Evolutionary conservation across 2,113 vertebrate genomes (phyloP), one percentile per base, ranked within the genome.

Genomic region (Pionites leucogaster): DNA sequence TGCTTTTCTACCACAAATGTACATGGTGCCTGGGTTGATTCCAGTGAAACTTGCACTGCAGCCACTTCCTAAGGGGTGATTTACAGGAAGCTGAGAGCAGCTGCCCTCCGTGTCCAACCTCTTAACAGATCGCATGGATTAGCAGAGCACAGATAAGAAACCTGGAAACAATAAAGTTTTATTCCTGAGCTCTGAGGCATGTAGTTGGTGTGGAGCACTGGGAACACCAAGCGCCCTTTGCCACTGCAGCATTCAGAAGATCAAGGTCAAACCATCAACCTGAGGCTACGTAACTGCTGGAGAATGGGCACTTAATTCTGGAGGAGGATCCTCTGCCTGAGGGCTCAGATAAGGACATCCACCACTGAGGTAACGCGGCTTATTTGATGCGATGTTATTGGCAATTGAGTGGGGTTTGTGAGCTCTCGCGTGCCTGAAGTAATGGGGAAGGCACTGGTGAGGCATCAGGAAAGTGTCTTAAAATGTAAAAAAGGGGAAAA

Each of bases 81-180:
- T 62, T 78, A 41, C 22, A 77, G 29, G 90, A 68, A 29, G 25
- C 35, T 37, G 1, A 33, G 57, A 80, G 81, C 47, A 25, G 27
- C 71, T 70, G 71, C 23, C 68, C 62, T 84, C 60, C 49, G 7
- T 89, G 65, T 88, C 67, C 80, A 88, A 55, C 11, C 1, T 31
- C 42, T 57, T 93, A 87, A 33, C 82, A 95, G 72, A 3, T 37
- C 13, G 3, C 77, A 62, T 65, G 29, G 81, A 49, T 75, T 33
- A 55, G 27, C 68, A 79, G 78, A 52, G 55, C 0, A 0, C n/a
- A 80, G 92, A 87, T 95, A 87, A 89, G 83, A 87, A 91, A 86
- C 92, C 70, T 72, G 91, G 63, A 90, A 95, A 96, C 92, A 97
- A 94, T 96, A 42, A 95, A 78, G 62, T 87, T 92, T 94, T 95